Evolutionary conservation across 2,888 invertebrate genomes (phyloP).

Genomic region (Iselma pallidipennis): DNA sequence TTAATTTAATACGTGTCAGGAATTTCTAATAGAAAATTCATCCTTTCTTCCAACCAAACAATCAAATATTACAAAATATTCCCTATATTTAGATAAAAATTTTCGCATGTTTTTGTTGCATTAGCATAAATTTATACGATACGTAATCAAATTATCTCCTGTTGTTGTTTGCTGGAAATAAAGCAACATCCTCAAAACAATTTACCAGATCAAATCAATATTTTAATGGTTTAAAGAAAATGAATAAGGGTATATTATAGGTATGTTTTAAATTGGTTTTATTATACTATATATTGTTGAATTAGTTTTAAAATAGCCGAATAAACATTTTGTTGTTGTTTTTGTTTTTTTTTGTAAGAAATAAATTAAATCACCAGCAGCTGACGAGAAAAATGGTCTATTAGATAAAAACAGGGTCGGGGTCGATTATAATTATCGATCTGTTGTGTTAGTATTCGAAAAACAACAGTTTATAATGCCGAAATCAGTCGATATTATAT

Average conservation of each 20-base stretch:
- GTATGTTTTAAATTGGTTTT: background rate
- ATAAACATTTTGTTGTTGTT: constrained; percentile 15
- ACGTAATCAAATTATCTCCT: background rate
- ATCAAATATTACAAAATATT: background rate
- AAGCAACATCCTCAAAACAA: background rate
- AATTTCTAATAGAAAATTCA: constrained; percentile 11
- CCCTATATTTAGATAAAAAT: background rate
- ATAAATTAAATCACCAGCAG: constrained; percentile 27
- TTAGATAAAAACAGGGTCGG: constrained; percentile 22
- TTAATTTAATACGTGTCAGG: constrained; percentile 20
- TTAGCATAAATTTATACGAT: background rate
- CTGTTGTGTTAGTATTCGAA: constrained; percentile 23
- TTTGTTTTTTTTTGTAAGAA: no score
- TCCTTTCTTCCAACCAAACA: constrained; percentile 1
- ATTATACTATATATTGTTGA: background rate
- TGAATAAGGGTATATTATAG: no score
- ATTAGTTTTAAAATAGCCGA: constrained; percentile 7
- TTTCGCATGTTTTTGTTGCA: background rate
- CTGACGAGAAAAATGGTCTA: constrained; percentile 26
- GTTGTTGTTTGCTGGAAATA: background rate
- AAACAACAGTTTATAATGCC: constrained; percentile 13
- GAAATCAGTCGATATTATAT: constrained; percentile 14
- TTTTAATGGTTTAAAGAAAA: no score
- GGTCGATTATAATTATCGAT: constrained; percentile 26
- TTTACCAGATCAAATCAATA: background rate